phyloP scores from a whole-genome alignment of 2,797 vertebrate genomes.

The Gobionotothen gibberifrons region DNA sequence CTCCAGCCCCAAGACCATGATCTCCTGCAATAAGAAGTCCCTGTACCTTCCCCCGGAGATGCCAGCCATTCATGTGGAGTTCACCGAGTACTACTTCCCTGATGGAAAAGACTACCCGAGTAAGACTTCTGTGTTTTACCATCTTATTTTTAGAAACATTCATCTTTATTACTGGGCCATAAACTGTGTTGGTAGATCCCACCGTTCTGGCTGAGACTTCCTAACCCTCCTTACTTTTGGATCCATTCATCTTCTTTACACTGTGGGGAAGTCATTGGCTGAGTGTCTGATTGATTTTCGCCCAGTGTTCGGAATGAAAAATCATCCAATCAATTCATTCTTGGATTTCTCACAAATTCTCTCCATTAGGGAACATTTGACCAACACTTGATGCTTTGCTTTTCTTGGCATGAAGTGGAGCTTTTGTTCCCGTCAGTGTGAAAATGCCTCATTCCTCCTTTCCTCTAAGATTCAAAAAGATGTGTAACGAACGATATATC shows the following conservation, averaged over 20 bases:
- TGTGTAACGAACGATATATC: neutral
- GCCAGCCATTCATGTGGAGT: constrained; percentile 96
- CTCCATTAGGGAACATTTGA: constrained; percentile 13
- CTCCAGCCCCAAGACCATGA: constrained; percentile 95
- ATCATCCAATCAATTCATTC: constrained; percentile 48
- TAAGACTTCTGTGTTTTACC: constrained; percentile 76
- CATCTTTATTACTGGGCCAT: neutral
- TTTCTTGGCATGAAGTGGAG: neutral
- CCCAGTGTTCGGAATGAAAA: constrained; percentile 30
- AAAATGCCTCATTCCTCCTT: neutral
- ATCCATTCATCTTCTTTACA: constrained; percentile 10
- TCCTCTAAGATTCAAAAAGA: rapidly evolving
- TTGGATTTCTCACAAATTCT: constrained; percentile 34
- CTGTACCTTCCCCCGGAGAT: constrained; percentile 98
- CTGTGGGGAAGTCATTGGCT: constrained; percentile 21
- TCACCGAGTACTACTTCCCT: constrained; percentile 98
- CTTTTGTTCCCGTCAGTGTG: neutral
- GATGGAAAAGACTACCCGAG: constrained; percentile 97
- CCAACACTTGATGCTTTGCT: neutral
- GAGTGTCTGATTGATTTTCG: constrained; percentile 49
- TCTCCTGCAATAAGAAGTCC: constrained; percentile 99
- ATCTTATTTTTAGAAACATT: constrained; percentile 4
- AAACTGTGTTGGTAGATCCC: neutral
- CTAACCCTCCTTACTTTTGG: neutral
- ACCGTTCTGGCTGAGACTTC: constrained; percentile 10